These are phyloP conservation scores for Drosophila oshimai DNA, from an alignment of 1,140 invertebrate species.

Conservation along the genomic window DNA sequence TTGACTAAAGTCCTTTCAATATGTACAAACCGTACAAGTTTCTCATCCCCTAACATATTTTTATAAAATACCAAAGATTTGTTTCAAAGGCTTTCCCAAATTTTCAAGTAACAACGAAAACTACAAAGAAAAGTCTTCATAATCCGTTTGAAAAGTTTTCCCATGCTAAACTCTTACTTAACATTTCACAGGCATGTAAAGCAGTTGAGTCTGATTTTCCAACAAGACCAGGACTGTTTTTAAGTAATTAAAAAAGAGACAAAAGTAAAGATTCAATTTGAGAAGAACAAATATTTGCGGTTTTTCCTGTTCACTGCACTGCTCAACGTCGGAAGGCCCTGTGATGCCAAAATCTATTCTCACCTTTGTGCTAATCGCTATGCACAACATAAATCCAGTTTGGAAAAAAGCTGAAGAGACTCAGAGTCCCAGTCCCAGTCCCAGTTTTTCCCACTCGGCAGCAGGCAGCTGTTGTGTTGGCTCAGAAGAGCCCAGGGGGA, in stretches of 20 bases:
- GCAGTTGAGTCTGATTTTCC: neutral
- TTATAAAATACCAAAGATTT: too few species aligned
- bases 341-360: conserved; percentile 35
- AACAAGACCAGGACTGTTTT: conserved; percentile 20
- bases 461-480: conserved; percentile 18
- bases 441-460: conserved; percentile 10
- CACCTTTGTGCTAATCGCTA: conserved; percentile 43
- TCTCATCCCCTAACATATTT: neutral
- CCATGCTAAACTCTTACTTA: neutral
- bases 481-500: conserved; percentile 13
- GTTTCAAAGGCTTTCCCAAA: neutral
- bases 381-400: conserved; percentile 32
- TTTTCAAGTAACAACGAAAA: neutral
- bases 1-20: too few species aligned
- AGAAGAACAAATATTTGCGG: conserved; percentile 68
- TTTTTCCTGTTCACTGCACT: conserved; percentile 41
- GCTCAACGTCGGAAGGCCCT: conserved; percentile 5
- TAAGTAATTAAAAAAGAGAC: conserved; percentile 62
- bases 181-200: neutral
- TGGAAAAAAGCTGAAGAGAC: conserved; percentile 30
- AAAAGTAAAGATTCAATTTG: conserved; percentile 34
- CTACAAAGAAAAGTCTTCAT: neutral
- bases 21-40: too few species aligned
- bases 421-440: too few species aligned
- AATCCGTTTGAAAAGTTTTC: conserved; percentile 1